Conservation (phyloP, 1,140 invertebrate species). For the Melanaphis sacchari region DNA sequence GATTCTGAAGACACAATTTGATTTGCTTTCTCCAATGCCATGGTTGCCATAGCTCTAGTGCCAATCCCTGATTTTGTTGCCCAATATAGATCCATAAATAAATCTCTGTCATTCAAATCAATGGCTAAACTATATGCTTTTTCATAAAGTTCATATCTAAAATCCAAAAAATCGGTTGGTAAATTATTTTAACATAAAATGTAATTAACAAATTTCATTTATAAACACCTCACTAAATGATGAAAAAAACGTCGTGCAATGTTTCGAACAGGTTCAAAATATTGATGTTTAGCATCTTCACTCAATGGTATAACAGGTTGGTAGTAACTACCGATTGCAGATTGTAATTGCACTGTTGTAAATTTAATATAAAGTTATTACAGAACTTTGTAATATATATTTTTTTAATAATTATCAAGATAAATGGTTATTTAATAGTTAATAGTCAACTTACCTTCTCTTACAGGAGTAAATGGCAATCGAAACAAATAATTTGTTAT, state of each 20-base stretch:
- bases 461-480: slow-evolving; percentile 70
- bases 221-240: slow-evolving; percentile 72
- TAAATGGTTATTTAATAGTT: background rate
- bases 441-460: slow-evolving; percentile 65
- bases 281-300: slow-evolving; percentile 74
- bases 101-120: slow-evolving; percentile 81
- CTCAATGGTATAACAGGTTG: slow-evolving; percentile 70
- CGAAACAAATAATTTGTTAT: slow-evolving; percentile 77
- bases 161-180: background rate
- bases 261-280: slow-evolving; percentile 75
- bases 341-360: slow-evolving; percentile 70
- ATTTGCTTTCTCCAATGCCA: slow-evolving; percentile 67
- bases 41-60: slow-evolving; percentile 75
- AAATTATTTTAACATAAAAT: background rate
- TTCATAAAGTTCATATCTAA: slow-evolving; percentile 75
- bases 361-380: slow-evolving; percentile 48
- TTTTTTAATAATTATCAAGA: background rate
- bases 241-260: slow-evolving; percentile 81
- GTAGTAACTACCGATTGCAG: slow-evolving; percentile 76
- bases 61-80: slow-evolving; percentile 73
- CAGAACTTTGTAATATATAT: background rate
- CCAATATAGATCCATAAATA: slow-evolving; percentile 85
- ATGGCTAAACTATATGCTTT: slow-evolving; percentile 86
- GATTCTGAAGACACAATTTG: slow-evolving; percentile 62
- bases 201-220: background rate